Evolutionary conservation across 2,888 invertebrate species (phyloP), one percentile per base, ranked within the genome.

Genomic region (Trichogramma dendrolimi): DNA sequence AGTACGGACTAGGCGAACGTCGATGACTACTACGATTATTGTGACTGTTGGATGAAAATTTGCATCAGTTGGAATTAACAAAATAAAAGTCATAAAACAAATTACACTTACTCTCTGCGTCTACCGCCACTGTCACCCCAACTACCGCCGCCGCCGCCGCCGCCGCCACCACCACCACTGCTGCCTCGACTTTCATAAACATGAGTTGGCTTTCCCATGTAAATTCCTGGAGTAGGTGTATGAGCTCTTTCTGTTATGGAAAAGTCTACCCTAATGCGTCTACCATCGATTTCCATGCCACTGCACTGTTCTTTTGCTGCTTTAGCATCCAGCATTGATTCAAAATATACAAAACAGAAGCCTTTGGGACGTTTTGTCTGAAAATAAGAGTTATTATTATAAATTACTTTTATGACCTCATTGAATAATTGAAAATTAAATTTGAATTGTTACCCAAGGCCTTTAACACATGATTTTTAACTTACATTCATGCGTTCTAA

Each of bases 291-390:
- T 81, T 94, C 94, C 86, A 94, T 91, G 60, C 96, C 97, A 60
- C 90, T 89, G 74, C 95, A 95, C 72, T 92, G 87, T 73, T 96
- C 94, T 82, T 96, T 96, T 6, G 97, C 97, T 60, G 89, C 89
- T 78, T 91, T 91, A 0, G 97, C 94, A 81, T 96, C 95, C 64
- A 91, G 91, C 54, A 88, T 82, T 63, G 87, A 87, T 79, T 92
- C 90, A 81, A 89, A 96, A 81, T 97, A 97, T 53, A 97, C 92
- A 83, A 97, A 97, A 71, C 93, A 92, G 82, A 96, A 97, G n/a
- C 96, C 97, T 71, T 96, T 84, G 0, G 96, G 96, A 60, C 94
- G 85, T 5, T 93, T 92, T 70, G 94, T 94, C 92, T 95, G 80
- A 40, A 81, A 80, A 63, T 67, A 11, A 41, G 56, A 57, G 41